These are phyloP conservation scores for Rallus crepitans DNA, from an alignment of 2,797 vertebrate species.

Conservation along the genomic window DNA sequence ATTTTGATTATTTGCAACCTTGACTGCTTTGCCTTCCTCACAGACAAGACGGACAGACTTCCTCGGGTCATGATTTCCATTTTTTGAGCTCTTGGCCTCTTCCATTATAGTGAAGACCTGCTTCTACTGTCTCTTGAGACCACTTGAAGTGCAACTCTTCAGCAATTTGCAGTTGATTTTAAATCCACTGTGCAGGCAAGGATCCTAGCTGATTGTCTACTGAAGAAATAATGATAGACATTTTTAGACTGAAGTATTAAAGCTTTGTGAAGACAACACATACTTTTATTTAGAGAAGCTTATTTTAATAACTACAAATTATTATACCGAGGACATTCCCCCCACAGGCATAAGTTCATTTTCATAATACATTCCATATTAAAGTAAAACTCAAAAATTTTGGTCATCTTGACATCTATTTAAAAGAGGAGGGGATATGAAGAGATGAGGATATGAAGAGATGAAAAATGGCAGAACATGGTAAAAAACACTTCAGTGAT, in stretches of 20 bases:
- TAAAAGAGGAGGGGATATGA: background rate
- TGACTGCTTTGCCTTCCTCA: conserved; percentile 81
- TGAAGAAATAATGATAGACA: conserved; percentile 43
- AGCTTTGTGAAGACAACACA: background rate
- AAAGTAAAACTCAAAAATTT: background rate
- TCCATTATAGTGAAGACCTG: conserved; percentile 84
- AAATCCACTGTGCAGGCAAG: conserved; percentile 74
- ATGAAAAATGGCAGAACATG: background rate
- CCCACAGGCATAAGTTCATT: background rate
- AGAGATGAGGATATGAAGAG: background rate
- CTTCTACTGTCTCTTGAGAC: conserved; percentile 71
- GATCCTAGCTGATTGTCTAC: conserved; percentile 72
- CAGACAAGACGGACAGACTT: conserved; percentile 77
- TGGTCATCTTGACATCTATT: background rate
- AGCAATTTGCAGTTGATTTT: conserved; percentile 71
- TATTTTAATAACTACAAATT: background rate
- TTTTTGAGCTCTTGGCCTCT: conserved; percentile 82
- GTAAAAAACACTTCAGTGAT: background rate
- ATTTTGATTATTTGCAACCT: conserved; percentile 81
- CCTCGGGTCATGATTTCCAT: conserved; percentile 84
- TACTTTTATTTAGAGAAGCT: too few species aligned
- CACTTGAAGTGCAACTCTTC: conserved; percentile 75
- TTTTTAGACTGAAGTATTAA: conserved; percentile 32
- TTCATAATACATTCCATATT: background rate
- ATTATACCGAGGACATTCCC: background rate